Conservation (phyloP, 1,140 invertebrate genomes). For the Manduca sexta region DNA sequence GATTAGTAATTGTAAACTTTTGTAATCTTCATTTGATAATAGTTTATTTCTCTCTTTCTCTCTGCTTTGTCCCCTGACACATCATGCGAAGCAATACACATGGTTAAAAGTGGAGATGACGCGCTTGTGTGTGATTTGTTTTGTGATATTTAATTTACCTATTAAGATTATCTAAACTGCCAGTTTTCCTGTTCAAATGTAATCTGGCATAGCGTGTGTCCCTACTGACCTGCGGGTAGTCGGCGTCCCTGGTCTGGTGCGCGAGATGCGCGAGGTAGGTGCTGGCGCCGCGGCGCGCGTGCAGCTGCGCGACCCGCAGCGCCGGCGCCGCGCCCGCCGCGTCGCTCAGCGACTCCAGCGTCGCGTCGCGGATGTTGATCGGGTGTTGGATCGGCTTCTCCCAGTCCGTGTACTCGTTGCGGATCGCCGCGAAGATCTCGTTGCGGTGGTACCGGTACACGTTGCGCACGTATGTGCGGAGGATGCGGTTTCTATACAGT, state of each 20-base stretch:
- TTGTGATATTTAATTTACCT: too few relatives aligned
- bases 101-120: too few relatives aligned
- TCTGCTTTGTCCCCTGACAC: too few relatives aligned
- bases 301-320: slow-evolving; percentile 80
- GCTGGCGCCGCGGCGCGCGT: slow-evolving; percentile 78
- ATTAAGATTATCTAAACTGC: too few relatives aligned
- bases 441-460: slow-evolving; percentile 91
- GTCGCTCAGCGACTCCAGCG: slow-evolving; percentile 91
- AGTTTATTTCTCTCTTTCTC: too few relatives aligned
- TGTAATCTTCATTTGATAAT: too few relatives aligned
- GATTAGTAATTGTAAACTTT: too few relatives aligned
- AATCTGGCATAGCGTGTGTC: not conserved
- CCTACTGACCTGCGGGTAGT: slow-evolving; percentile 78
- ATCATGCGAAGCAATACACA: too few relatives aligned
- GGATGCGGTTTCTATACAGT: slow-evolving; percentile 75
- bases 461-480: slow-evolving; percentile 90
- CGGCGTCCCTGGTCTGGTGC: slow-evolving; percentile 83
- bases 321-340: slow-evolving; percentile 84
- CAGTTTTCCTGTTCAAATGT: not conserved
- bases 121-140: too few relatives aligned
- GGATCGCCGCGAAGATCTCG: slow-evolving; percentile 92
- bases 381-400: slow-evolving; percentile 89
- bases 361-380: slow-evolving; percentile 86
- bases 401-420: slow-evolving; percentile 96
- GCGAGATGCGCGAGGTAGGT: slow-evolving; percentile 89